Evolutionary conservation across 2,888 invertebrate species (phyloP), one percentile per base, ranked within the genome.

Genomic region (Apodemia mormo): DNA sequence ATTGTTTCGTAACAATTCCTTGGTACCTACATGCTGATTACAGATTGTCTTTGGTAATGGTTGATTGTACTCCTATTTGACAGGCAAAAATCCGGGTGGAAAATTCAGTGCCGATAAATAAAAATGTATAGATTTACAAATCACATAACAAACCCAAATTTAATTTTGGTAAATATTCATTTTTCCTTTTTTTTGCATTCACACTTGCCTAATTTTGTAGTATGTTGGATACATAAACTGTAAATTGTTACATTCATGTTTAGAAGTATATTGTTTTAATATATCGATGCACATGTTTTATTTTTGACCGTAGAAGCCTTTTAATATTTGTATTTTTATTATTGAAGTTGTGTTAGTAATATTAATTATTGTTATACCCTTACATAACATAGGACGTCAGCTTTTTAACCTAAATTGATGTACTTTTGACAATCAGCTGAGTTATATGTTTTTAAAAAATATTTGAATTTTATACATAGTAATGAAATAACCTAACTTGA

Each of bases 101-200:
- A 81, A 85, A 85, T 65, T 65, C 33, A 43, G 29, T 33, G 52
- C 49, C 83, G 82, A 76, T 83, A 87, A 85, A 86, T 87, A 88
- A 92, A 92, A 92, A 93, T 93, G 93, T 90, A 87, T 75, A 90
- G 86, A 92, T 88, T 93, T 84, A 85, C 88, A 74, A 89, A 85
- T 76, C 85, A 87, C 84, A 82, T 93, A 84, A 74, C 86, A 76
- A 90, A 88, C 84, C 74, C 86, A 79, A 87, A 85, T 81, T 84
- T 92, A 78, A 82, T 91, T 80, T 85, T 92, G 88, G 91, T 91
- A 85, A 72, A 88, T 88, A 67, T 40, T 40, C 2, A 9, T 40
- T 40, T 9, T 9, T 2, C 9, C 2, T 40, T 40, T 40, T 40
- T 7, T 1, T 40, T 7, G 40, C 8, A 40, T 40, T 40, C 9